Percentiles rank a stretch among this genome's conserved stretches.
Evolutionary conservation across 2,888 invertebrate species (phyloP).

Genomic region (Caenorhabditis uteleia): DNA sequence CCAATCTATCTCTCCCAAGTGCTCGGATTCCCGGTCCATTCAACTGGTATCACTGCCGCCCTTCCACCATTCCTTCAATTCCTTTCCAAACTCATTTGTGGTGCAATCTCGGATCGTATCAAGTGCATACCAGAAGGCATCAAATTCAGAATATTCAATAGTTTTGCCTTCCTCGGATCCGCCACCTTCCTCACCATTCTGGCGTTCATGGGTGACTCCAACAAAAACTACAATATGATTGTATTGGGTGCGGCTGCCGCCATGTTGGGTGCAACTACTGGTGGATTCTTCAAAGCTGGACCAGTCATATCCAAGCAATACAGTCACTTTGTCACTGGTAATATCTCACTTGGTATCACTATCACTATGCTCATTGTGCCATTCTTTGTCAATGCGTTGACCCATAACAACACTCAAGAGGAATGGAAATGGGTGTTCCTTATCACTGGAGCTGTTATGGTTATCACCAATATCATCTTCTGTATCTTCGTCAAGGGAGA

Average conservation of each 20-base stretch:
- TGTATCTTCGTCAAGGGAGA: slow-evolving; percentile 56
- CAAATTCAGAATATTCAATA: slow-evolving; percentile 68
- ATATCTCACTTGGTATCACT: slow-evolving; percentile 65
- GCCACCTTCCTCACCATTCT: slow-evolving; percentile 55
- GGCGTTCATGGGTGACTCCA: slow-evolving; percentile 54
- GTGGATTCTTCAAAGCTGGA: slow-evolving; percentile 66
- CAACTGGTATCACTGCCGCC: slow-evolving; percentile 65
- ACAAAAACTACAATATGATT: slow-evolving; percentile 49
- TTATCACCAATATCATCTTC: slow-evolving; percentile 57
- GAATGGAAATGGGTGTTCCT: slow-evolving; percentile 62
- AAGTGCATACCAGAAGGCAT: slow-evolving; percentile 61
- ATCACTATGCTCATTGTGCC: slow-evolving; percentile 63
- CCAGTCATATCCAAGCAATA: slow-evolving; percentile 65
- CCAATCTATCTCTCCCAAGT: slow-evolving; percentile 62
- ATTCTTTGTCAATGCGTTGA: slow-evolving; percentile 58
- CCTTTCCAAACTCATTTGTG: slow-evolving; percentile 57
- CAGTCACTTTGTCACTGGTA: slow-evolving; percentile 68
- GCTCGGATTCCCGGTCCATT: slow-evolving; percentile 62
- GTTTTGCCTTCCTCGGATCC: slow-evolving; percentile 63
- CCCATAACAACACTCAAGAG: slow-evolving; percentile 59
- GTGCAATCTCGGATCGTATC: slow-evolving; percentile 54
- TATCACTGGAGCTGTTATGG: slow-evolving; percentile 50
- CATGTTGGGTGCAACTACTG: slow-evolving; percentile 61
- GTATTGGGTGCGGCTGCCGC: slow-evolving; percentile 52
- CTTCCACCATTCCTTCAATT: slow-evolving; percentile 67